Percentiles rank a stretch among this genome's conserved stretches.
phyloP scores from a whole-genome alignment of 2,113 vertebrate species.

The Cololabis saira region DNA sequence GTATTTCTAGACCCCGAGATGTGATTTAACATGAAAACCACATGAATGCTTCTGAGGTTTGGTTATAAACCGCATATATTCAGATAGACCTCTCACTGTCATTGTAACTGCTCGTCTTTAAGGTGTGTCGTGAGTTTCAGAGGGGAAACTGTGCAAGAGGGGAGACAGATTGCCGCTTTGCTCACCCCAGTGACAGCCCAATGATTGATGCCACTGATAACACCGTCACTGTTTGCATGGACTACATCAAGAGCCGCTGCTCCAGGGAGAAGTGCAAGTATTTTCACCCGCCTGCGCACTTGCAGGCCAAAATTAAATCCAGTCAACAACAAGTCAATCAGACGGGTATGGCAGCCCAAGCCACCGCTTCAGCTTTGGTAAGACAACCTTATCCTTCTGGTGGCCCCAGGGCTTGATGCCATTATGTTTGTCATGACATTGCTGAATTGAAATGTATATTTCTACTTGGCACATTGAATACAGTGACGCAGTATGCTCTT shows the following conservation, averaged over 20 bases:
- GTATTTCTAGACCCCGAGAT: slow-evolving; percentile 69
- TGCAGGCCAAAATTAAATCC: slow-evolving; percentile 99
- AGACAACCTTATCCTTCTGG: slow-evolving; percentile 61
- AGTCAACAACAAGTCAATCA: slow-evolving; percentile 95
- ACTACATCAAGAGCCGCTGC: slow-evolving; percentile 99
- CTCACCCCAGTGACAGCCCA: slow-evolving; percentile 94
- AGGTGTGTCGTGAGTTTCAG: slow-evolving; percentile 98
- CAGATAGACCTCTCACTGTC: not conserved
- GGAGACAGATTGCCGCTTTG: slow-evolving; percentile 97
- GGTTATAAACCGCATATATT: not conserved
- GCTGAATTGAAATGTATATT: too few species aligned
- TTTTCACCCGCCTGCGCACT: slow-evolving; percentile 98
- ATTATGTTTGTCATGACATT: too few species aligned
- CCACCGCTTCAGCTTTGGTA: slow-evolving; percentile 94
- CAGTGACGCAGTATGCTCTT: too few species aligned
- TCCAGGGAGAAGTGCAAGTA: slow-evolving; percentile 99
- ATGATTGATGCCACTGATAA: slow-evolving; percentile 97
- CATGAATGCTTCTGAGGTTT: not conserved
- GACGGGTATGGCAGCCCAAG: slow-evolving; percentile 90
- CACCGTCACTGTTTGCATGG: slow-evolving; percentile 99
- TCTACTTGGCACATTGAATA: too few species aligned
- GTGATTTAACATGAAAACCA: slow-evolving; percentile 6
- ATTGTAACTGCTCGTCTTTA: slow-evolving; percentile 23
- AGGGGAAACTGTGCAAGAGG: slow-evolving; percentile 94
- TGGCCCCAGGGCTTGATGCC: too few species aligned